Base-by-base conservation (phyloP, 2,888 invertebrate species). In the Heteropelma amictum region DNA sequence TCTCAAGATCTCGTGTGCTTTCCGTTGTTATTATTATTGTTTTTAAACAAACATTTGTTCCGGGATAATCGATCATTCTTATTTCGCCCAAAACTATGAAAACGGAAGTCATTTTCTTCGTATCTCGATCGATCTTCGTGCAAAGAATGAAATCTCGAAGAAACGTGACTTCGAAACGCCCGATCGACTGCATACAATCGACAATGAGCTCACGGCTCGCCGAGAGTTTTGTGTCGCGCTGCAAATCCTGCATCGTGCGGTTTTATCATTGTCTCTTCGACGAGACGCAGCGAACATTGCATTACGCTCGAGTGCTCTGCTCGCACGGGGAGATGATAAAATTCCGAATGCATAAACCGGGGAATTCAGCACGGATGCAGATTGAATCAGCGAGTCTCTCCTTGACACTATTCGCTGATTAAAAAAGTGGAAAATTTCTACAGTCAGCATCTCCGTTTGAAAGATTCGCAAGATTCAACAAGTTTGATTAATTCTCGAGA, bases 81-180 rank as follows among this genome's bases (percentile, higher is more conserved):
- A 38, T 38, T 38, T 12, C 38, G 12, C 12, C 38, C 12, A 38
- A n/a, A n/a, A n/a, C n/a, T n/a, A n/a, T 26, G 17, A n/a, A 28
- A 33, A 56, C 35, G 61, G 49, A 38, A 73, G 61, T 64, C 12
- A 56, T 68, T 63, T 42, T 42, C 10, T 21, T 54, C 14, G 17
- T n/a, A n/a, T n/a, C n/a, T n/a, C n/a, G n/a, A n/a, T n/a, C n/a
- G n/a, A n/a, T 12, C 21, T 17, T 12, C 30, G 19, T 33, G 2
- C 1, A 12, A 47, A 47, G 10, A 67, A 19, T 19, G 14, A 49
- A 49, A 8, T 35, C 17, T 8, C 54, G 49, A 69, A 64, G 65
- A 73, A 75, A 61, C 75, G 65, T 75, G 75, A 71, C 65, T 67
- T 14, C 17, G 75, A 67, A 71, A 71, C 67, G 61, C 54, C 71